A percentile compares a stretch with the other conserved stretches of the same genome.
phyloP scores from a whole-genome alignment of 1,140 invertebrate genomes.

The Spodoptera frugiperda region DNA sequence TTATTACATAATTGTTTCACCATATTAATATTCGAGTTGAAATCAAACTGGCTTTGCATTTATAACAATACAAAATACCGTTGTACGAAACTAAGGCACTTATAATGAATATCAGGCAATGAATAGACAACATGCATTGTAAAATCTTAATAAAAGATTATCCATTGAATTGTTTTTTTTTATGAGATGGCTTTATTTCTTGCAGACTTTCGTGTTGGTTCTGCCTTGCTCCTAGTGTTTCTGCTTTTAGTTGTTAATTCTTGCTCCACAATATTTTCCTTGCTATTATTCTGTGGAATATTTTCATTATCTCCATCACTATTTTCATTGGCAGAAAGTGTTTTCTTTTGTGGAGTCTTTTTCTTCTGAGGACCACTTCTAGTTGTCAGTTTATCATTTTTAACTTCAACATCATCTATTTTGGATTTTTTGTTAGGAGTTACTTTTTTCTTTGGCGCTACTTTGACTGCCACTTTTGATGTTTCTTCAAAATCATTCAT shows the following conservation, averaged over 20 bases:
- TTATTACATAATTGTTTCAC: neutral
- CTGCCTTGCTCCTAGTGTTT: neutral
- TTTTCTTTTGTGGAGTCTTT: conserved; percentile 18
- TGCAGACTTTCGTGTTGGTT: conserved; percentile 48
- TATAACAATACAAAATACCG: too few relatives aligned
- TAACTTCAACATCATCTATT: neutral
- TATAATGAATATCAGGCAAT: neutral
- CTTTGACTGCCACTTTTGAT: neutral
- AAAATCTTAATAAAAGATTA: conserved; percentile 9
- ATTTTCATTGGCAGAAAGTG: neutral
- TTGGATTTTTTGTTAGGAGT: conserved; percentile 21
- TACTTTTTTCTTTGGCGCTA: conserved; percentile 3
- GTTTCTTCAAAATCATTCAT: conserved; percentile 14
- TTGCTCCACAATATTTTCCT: neutral
- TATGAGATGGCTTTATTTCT: conserved; percentile 48
- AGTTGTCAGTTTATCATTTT: neutral
- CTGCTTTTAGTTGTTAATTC: neutral
- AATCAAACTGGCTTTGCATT: too few relatives aligned
- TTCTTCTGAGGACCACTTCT: neutral
- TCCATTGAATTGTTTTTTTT: conserved; percentile 13
- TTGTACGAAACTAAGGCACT: neutral
- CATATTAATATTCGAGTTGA: too few relatives aligned
- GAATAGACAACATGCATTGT: neutral
- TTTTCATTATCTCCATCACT: neutral
- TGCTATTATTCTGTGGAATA: neutral